Evolutionary conservation across 2,113 vertebrate species (phyloP).

Genomic region (Saiga tatarica): DNA sequence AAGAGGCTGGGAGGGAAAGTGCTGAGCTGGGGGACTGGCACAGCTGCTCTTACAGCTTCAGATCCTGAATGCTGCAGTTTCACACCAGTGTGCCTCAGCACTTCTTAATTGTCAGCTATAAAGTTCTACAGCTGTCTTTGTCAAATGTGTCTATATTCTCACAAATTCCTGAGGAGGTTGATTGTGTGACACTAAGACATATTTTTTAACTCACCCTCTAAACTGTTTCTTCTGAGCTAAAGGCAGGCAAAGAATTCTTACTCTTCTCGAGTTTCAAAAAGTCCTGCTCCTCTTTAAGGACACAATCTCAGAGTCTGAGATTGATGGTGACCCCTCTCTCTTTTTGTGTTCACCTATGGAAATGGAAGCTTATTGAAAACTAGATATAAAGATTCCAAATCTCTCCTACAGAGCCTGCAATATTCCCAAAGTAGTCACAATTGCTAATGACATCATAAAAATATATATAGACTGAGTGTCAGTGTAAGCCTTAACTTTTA

Average conservation of each 20-base stretch:
- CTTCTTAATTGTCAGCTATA: constrained; percentile 42
- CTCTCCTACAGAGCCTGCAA: neutral
- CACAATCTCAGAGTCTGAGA: neutral
- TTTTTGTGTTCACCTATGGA: neutral
- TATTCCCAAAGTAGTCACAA: neutral
- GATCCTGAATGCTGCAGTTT: neutral
- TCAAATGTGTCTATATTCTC: neutral
- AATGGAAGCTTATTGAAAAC: neutral
- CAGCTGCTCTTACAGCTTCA: constrained; percentile 28
- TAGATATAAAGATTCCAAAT: neutral
- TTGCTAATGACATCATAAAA: neutral
- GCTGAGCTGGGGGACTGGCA: constrained; percentile 27
- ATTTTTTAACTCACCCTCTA: neutral
- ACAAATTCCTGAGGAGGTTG: neutral
- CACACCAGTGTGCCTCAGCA: neutral
- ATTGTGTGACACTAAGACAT: neutral
- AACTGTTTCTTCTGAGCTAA: neutral
- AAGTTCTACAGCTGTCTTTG: constrained; percentile 37
- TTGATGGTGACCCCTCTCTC: accelerated
- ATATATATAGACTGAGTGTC: neutral
- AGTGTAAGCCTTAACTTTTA: neutral
- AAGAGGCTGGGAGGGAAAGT: neutral
- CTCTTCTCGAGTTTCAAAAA: neutral
- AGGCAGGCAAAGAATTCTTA: neutral
- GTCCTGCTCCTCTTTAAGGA: neutral